These are phyloP conservation scores for Chamaea fasciata DNA, from an alignment of 2,113 vertebrate species.

Conservation along the genomic window DNA sequence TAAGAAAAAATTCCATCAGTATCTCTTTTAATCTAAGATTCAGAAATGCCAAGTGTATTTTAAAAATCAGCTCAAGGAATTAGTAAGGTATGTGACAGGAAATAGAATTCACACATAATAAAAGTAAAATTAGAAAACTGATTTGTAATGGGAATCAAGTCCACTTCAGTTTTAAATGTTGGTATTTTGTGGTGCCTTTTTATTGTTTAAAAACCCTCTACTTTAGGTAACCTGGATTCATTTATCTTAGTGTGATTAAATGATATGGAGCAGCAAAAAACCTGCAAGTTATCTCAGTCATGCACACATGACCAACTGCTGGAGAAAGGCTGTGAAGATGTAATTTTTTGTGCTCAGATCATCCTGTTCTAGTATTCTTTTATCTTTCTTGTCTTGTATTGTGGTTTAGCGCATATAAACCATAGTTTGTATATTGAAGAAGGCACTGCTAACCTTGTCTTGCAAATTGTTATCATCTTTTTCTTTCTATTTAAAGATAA, in stretches of 20 bases:
- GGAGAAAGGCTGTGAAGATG: neutral
- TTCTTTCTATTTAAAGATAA: neutral
- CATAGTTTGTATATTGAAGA: neutral
- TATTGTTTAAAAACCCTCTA: neutral
- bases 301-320: neutral
- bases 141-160: neutral
- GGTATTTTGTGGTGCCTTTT: neutral
- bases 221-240: neutral
- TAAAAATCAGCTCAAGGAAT: neutral
- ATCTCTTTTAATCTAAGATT: neutral
- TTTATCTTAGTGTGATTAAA: neutral
- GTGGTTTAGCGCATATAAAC: neutral
- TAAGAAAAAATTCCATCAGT: neutral
- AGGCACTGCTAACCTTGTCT: neutral
- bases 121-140: neutral
- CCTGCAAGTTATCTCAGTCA: neutral
- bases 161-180: neutral
- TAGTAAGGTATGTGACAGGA: neutral
- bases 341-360: neutral
- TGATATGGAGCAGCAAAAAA: fast-evolving
- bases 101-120: neutral
- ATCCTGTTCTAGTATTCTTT: neutral
- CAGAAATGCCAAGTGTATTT: neutral
- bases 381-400: neutral
- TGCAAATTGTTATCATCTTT: fast-evolving